These are phyloP conservation scores for Rhinatrema bivittatum DNA, from an alignment of 2,797 vertebrate genomes.

Conservation along the genomic window DNA sequence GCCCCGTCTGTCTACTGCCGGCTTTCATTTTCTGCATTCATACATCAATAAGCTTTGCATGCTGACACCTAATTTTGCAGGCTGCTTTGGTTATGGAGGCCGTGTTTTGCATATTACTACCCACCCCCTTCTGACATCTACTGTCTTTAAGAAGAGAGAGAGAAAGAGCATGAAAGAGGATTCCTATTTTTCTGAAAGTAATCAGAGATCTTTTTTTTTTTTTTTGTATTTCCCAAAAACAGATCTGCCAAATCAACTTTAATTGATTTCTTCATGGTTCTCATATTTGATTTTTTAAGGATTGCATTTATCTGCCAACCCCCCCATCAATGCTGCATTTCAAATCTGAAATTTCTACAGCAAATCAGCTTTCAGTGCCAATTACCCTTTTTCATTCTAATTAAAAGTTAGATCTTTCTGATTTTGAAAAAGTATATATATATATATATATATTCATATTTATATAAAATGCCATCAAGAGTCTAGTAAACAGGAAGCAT, in stretches of 20 bases:
- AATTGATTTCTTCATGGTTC: conserved; percentile 73
- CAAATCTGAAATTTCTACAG: too few relatives aligned
- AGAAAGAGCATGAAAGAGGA: conserved; percentile 53
- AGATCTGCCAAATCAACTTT: conserved; percentile 79
- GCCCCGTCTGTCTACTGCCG: conserved; percentile 94
- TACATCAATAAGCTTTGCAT: conserved; percentile 97
- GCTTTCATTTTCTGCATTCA: conserved; percentile 98
- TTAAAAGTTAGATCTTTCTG: too few relatives aligned
- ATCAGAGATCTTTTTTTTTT: conserved; percentile 63
- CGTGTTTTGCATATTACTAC: conserved; percentile 94
- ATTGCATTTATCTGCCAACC: conserved; percentile 57
- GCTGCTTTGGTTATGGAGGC: conserved; percentile 94
- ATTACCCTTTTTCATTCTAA: too few relatives aligned
- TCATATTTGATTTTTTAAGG: conserved; percentile 58
- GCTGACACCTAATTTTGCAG: conserved; percentile 99
- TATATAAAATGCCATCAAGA: too few relatives aligned
- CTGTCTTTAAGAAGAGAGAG: conserved; percentile 82
- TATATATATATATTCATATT: too few relatives aligned
- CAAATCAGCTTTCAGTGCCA: too few relatives aligned
- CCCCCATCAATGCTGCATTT: too few relatives aligned
- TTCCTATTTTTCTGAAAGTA: conserved; percentile 56
- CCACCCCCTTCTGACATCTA: conserved; percentile 72
- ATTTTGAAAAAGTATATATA: too few relatives aligned
- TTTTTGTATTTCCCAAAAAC: conserved; percentile 69
- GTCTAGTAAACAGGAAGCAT: too few relatives aligned